These are phyloP conservation scores for Batillaria attramentaria DNA, from an alignment of 1,140 invertebrate genomes.

Conservation along the genomic window DNA sequence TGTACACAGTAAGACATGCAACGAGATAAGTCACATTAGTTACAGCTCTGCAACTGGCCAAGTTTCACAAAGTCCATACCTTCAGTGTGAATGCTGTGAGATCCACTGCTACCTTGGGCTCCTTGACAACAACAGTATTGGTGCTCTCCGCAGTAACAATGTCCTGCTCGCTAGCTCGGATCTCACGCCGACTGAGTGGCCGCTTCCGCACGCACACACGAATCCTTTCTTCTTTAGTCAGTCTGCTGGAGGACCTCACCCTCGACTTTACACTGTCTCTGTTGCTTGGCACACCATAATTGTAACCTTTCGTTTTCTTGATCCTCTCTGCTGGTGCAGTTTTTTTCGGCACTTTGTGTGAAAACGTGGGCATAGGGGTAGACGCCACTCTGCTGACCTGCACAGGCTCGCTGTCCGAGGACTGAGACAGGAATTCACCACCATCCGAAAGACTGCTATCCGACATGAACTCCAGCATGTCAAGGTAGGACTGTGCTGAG, in stretches of 20 bases:
- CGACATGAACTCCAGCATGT: constrained; percentile 40
- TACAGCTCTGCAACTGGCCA: too few relatives aligned
- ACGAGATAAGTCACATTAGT: too few relatives aligned
- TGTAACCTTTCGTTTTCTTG: constrained; percentile 57
- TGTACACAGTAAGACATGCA: too few relatives aligned
- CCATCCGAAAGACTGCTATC: constrained; percentile 37
- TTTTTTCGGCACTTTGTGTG: not conserved
- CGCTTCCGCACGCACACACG: constrained; percentile 97
- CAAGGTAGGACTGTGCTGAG: constrained; percentile 39
- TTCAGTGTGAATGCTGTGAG: constrained; percentile 88
- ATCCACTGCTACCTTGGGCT: constrained; percentile 97
- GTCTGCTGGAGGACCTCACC: constrained; percentile 25
- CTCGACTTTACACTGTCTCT: constrained; percentile 31
- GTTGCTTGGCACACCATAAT: constrained; percentile 65
- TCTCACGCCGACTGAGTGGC: constrained; percentile 90
- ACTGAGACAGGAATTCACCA: not conserved
- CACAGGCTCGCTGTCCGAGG: not conserved
- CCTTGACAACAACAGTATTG: constrained; percentile 95
- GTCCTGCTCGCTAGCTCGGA: constrained; percentile 83
- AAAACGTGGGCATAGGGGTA: not conserved
- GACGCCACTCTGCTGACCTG: not conserved
- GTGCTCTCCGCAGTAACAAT: constrained; percentile 95
- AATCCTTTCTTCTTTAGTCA: constrained; percentile 75
- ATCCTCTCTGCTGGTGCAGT: constrained; percentile 22
- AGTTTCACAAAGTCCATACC: constrained; percentile 57